Evolutionary conservation across 2,888 invertebrate genomes (phyloP).

Genomic region (Diplolepis rosae): DNA sequence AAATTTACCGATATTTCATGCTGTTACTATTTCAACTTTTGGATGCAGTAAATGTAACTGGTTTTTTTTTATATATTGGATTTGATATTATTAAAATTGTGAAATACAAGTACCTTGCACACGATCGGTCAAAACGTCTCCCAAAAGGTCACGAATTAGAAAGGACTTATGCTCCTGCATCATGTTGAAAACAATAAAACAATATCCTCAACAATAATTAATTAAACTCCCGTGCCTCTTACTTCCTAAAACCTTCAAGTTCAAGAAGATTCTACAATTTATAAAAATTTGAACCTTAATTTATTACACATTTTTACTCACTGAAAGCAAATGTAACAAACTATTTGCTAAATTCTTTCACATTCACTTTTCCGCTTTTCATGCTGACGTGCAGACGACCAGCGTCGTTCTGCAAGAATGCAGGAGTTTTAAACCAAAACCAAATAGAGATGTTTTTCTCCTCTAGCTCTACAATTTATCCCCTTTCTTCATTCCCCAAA

Average conservation of each 20-base stretch:
- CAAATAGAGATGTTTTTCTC: constrained; percentile 5
- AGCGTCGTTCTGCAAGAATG: constrained; percentile 57
- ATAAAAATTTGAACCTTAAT: not conserved
- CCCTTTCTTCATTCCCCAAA: not conserved
- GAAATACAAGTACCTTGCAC: constrained; percentile 73
- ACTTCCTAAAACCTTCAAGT: not conserved
- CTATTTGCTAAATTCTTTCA: not conserved
- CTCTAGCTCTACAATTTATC: constrained; percentile 14
- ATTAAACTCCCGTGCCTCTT: not conserved
- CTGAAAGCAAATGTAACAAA: not conserved
- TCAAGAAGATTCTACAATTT: not conserved
- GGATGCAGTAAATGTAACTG: too few relatives aligned
- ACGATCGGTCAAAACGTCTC: constrained; percentile 79
- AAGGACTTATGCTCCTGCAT: constrained; percentile 82
- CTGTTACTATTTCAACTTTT: too few relatives aligned
- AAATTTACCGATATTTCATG: too few relatives aligned
- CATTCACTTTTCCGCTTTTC: constrained; percentile 41
- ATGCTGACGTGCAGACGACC: constrained; percentile 56
- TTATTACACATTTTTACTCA: not conserved
- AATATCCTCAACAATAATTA: not conserved
- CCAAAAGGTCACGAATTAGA: constrained; percentile 87
- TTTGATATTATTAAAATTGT: not conserved
- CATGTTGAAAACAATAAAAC: constrained; percentile 40
- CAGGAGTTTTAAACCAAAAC: constrained; percentile 31
- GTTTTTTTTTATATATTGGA: too few relatives aligned